These are phyloP conservation scores for Tiliqua scincoides DNA, from an alignment of 2,113 vertebrate genomes.

Conservation along the genomic window DNA sequence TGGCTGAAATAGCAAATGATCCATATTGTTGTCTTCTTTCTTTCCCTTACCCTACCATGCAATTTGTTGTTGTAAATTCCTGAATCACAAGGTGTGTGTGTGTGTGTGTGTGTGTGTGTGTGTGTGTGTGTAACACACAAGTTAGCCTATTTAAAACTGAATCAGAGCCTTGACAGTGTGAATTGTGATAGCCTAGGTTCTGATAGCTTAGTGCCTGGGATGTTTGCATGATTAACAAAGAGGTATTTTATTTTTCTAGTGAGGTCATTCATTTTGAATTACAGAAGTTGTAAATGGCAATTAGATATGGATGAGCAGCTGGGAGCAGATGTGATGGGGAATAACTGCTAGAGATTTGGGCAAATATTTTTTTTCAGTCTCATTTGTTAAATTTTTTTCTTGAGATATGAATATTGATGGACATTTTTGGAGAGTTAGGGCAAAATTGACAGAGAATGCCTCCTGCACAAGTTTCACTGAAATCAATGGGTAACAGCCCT, in stretches of 20 bases:
- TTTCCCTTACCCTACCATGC: background rate
- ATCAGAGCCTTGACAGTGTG: slow-evolving; percentile 23
- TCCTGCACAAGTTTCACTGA: background rate
- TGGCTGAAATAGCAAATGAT: background rate
- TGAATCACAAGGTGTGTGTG: slow-evolving; percentile 7
- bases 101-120: no score
- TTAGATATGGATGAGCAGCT: slow-evolving; percentile 27
- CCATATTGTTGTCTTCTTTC: background rate
- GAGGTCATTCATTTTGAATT: slow-evolving; percentile 32
- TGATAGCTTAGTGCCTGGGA: slow-evolving; percentile 16
- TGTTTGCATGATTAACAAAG: slow-evolving; percentile 22
- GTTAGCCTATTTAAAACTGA: slow-evolving; percentile 50
- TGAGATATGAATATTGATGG: background rate
- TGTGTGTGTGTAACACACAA: no score
- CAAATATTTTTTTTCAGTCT: background rate
- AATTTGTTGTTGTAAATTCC: slow-evolving; percentile 8
- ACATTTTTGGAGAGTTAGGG: rapidly evolving
- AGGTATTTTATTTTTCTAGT: slow-evolving; percentile 25
- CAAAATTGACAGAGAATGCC: background rate
- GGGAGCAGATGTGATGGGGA: background rate
- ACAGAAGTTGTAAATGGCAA: background rate
- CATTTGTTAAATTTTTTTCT: background rate
- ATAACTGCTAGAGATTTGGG: background rate
- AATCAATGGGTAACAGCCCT: background rate
- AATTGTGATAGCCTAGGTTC: background rate